Conservation (phyloP, 2,888 invertebrate species). For the Hypselothyrea guttata region DNA sequence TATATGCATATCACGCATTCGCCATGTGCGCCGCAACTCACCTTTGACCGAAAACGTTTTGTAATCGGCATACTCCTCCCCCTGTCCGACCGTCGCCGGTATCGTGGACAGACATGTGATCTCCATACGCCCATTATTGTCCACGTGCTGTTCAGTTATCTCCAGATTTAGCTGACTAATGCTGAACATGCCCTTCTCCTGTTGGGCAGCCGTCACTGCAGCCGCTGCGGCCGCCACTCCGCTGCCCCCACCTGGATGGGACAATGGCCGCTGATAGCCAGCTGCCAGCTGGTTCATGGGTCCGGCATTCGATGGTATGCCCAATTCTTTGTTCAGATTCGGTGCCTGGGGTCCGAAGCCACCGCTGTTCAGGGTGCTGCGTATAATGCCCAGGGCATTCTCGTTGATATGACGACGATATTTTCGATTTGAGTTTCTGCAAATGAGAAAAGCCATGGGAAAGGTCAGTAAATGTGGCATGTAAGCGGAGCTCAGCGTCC, state of each 20-base stretch:
- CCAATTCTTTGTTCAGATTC: constrained; percentile 76
- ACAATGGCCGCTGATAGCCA: constrained; percentile 74
- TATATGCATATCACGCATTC: constrained; percentile 61
- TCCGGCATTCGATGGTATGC: constrained; percentile 78
- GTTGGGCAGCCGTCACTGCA: constrained; percentile 77
- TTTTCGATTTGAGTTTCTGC: constrained; percentile 81
- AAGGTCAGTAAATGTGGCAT: background rate
- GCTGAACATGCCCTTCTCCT: constrained; percentile 82
- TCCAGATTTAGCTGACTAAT: constrained; percentile 89
- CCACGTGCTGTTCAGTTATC: constrained; percentile 87
- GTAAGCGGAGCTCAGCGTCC: constrained; percentile 1
- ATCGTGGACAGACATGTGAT: constrained; percentile 91
- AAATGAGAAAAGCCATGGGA: background rate
- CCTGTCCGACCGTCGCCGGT: constrained; percentile 88
- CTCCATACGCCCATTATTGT: constrained; percentile 87
- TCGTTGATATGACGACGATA: constrained; percentile 80
- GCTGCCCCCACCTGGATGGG: constrained; percentile 79
- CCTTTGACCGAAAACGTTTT: constrained; percentile 89
- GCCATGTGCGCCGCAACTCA: constrained; percentile 81
- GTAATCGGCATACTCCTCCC: constrained; percentile 89
- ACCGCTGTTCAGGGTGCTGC: constrained; percentile 78
- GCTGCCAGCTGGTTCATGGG: constrained; percentile 80
- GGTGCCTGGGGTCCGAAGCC: constrained; percentile 79
- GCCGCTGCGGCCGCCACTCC: constrained; percentile 79
- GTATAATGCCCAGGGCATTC: constrained; percentile 78